Base-by-base conservation (phyloP, 2,888 invertebrate genomes). In the Gymnocheta viridis region DNA sequence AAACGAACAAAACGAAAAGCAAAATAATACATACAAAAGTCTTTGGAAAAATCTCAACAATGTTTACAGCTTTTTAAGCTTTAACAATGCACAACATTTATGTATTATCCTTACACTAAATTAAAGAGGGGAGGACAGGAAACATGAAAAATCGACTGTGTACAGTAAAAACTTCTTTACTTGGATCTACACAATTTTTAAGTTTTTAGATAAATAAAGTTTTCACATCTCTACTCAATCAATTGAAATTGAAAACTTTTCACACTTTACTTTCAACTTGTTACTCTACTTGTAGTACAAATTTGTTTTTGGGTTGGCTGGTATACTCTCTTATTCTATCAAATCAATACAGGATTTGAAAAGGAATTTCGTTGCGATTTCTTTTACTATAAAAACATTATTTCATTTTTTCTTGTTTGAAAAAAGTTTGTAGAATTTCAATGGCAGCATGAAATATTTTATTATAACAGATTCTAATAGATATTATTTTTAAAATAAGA, bases 181-280 rank as follows among this genome's bases (percentile, higher is more conserved):
- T 64, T 14, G n/a, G 4, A 62, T 54, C 29, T 29, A 3, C 56
- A 32, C 56, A 32, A 32, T 32, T 58, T 27, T 47, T 64, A 29
- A 47, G 29, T 12, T 29, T 64, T 29, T n/a, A 27, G 47, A 64
- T 64, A 29, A 64, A 47, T 12, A 10, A 64, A 64, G 29, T 47
- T 47, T 47, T 64, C 10, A 19, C 29, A 47, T 44, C 29, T 19
- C 10, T 29, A 24, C 47, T 27, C 17, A 44, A 64, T 64, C 64
- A 47, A 5, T 17, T 14, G 44, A 29, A 17, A 64, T 22, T 62
- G n/a, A 14, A 38, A 14, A 41, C 24, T 62, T 38, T 41, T 62
- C 41, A n/a, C 41, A 62, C 44, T 64, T 64, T 64, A 1, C 44
- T 47, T 64, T 47, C 12, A 29, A 24, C 27, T 29, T 44, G n/a